Conservation (phyloP, 2,888 invertebrate genomes). For the Hirtodrosophila duncani region DNA sequence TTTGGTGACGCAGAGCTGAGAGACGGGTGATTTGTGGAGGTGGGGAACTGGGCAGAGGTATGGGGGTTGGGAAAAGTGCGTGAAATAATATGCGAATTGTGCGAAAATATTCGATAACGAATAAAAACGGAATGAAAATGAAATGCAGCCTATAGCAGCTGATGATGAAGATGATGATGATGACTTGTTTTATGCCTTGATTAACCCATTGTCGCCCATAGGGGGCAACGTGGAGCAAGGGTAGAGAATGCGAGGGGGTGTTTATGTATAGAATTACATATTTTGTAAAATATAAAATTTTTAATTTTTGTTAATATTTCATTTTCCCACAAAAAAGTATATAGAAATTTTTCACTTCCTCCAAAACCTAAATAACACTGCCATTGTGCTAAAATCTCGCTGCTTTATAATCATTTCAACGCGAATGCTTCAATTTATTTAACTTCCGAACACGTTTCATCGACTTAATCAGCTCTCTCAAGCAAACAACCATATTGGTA, state of each 20-base stretch:
- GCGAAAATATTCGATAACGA: slow-evolving; percentile 71
- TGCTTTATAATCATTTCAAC: slow-evolving; percentile 10
- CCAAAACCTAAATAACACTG: no score
- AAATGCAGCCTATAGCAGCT: no score
- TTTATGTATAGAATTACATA: no score
- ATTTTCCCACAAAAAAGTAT: no score
- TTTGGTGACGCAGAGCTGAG: slow-evolving; percentile 7
- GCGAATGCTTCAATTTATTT: slow-evolving; percentile 32
- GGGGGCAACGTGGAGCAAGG: no score
- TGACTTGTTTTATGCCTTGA: slow-evolving; percentile 22
- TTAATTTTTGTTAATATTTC: not conserved
- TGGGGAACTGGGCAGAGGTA: not conserved
- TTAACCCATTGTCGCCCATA: slow-evolving; percentile 37
- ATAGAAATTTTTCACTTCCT: no score
- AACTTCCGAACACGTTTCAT: slow-evolving; percentile 63
- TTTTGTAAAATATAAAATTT: not conserved
- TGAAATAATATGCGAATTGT: slow-evolving; percentile 71
- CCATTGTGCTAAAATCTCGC: not conserved
- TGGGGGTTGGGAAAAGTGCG: slow-evolving; percentile 29
- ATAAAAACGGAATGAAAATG: slow-evolving; percentile 16
- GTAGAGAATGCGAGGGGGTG: no score
- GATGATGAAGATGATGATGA: slow-evolving; percentile 21
- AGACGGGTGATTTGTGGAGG: not conserved
- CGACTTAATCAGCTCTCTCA: slow-evolving; percentile 62
- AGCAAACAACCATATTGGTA: slow-evolving; percentile 4